Evolutionary conservation across 2,888 invertebrate species (phyloP), one percentile per base, ranked within the genome.

Genomic region (Acleris holmiana): DNA sequence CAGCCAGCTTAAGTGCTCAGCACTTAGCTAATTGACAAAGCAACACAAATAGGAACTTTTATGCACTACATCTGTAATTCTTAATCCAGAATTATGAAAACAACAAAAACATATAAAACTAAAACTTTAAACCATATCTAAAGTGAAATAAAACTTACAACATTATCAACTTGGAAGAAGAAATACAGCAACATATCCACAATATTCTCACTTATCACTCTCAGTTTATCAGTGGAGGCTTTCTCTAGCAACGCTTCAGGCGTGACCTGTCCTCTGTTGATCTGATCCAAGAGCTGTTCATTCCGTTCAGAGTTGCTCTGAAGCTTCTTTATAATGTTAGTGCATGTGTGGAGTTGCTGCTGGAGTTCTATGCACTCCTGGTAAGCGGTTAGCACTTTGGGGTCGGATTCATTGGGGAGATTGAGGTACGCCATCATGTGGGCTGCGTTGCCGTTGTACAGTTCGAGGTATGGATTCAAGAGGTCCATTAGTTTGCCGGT

Each of bases 321-420:
- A 35, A 98, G 89, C 63, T 97, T 94, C 67, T 94, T 93, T 84
- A 97, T 94, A 19, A 97, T 95, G 76, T 95, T 95, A 58, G 94
- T 94, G 46, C 98, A 96, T 0, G 97, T 94, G 84, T 98, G 98
- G 61, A 98, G 86, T 85, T 98, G 98, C 70, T 97, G 96, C 86
- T 98, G 98, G 55, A 98, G 94, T 73, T 96, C 96, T 74, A 97
- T 94, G 78, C 98, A 98, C 88, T 98, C 98, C 94, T 96, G 84
- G 75, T 91, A 91, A 0, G 91, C 89, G 0, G 84, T 69, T 2
- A 86, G 74, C 17, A 91, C 88, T 74, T 93, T 93, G 1, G 94
- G 93, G 63, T 96, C 95, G 0, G 91, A 86, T 23, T 95, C 94
- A 55, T 94, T 94, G 67, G 93, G 93, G 69, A 94, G 93, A 71